Evolutionary conservation across 92 coral and sea anemone species (phyloP).

Genomic region (Palythoa heliodiscus): DNA sequence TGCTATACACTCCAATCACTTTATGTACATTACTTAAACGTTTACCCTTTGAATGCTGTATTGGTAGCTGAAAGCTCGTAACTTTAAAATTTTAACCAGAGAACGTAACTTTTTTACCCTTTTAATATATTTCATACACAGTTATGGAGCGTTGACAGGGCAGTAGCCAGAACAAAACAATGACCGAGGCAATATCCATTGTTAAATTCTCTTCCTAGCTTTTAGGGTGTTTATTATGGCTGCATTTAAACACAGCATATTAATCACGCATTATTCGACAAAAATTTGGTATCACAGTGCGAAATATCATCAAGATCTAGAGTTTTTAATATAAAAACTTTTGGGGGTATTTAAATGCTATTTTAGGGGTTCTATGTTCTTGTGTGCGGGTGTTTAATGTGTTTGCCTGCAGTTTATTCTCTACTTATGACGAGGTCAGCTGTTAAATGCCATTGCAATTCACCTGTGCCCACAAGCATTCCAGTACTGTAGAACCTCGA

Average conservation of each 20-base stretch:
- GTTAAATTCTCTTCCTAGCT: not conserved
- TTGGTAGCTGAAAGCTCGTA: no score
- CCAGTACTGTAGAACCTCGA: conserved; percentile 20
- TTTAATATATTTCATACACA: no score
- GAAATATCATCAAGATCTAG: not conserved
- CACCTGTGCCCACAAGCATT: conserved; percentile 7
- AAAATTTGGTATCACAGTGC: not conserved
- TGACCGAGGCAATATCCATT: no score
- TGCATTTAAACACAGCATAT: not conserved
- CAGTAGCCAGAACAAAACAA: not conserved
- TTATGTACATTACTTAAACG: no score
- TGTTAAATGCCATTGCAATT: conserved; percentile 10
- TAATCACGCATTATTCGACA: not conserved
- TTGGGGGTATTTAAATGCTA: not conserved
- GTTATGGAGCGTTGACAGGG: no score
- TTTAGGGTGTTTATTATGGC: not conserved
- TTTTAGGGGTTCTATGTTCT: not conserved
- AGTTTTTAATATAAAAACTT: not conserved
- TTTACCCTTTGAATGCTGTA: no score
- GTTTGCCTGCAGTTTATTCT: not conserved
- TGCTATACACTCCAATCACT: no score
- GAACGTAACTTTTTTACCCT: no score
- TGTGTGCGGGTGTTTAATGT: not conserved
- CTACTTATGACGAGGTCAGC: not conserved
- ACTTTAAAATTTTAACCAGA: no score